phyloP scores from a whole-genome alignment of 1,140 invertebrate species.

The Carposina sasakii region DNA sequence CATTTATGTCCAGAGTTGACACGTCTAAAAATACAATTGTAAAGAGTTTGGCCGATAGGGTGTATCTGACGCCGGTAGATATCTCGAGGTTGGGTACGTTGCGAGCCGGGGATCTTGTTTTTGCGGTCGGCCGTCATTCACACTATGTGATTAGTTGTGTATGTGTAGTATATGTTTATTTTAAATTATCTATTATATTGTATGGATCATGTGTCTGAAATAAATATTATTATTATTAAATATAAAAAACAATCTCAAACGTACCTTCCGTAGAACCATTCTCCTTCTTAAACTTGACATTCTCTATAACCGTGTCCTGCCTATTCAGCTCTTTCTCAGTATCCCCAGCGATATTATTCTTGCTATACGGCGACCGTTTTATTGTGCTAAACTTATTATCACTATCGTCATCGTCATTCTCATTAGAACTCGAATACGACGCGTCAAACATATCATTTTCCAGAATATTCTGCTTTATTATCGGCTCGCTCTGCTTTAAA shows the following conservation, averaged over 20 bases:
- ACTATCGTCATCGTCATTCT: conserved; percentile 75
- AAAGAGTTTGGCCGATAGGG: too few relatives aligned
- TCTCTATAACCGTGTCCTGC: conserved; percentile 70
- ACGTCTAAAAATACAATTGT: too few relatives aligned
- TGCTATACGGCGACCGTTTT: conserved; percentile 77
- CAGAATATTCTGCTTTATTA: conserved; percentile 71
- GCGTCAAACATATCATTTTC: conserved; percentile 71
- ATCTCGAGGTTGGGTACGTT: too few relatives aligned
- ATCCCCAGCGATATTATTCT: conserved; percentile 59
- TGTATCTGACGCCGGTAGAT: too few relatives aligned
- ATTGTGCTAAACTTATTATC: conserved; percentile 79
- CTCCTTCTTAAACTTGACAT: conserved; percentile 65
- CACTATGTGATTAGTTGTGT: too few relatives aligned
- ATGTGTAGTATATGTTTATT: too few relatives aligned
- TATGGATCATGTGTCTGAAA: too few relatives aligned
- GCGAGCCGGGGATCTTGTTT: too few relatives aligned
- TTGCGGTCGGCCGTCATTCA: too few relatives aligned
- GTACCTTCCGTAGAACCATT: conserved; percentile 66
- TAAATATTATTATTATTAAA: neutral
- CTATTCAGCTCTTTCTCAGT: conserved; percentile 44
- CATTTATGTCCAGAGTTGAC: too few relatives aligned
- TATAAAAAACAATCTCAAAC: conserved; percentile 6
- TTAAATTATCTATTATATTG: too few relatives aligned
- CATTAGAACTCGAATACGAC: conserved; percentile 71
- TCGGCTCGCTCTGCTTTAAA: conserved; percentile 60